Base-by-base conservation (phyloP, 2,797 vertebrate genomes). In the Menidia menidia region DNA sequence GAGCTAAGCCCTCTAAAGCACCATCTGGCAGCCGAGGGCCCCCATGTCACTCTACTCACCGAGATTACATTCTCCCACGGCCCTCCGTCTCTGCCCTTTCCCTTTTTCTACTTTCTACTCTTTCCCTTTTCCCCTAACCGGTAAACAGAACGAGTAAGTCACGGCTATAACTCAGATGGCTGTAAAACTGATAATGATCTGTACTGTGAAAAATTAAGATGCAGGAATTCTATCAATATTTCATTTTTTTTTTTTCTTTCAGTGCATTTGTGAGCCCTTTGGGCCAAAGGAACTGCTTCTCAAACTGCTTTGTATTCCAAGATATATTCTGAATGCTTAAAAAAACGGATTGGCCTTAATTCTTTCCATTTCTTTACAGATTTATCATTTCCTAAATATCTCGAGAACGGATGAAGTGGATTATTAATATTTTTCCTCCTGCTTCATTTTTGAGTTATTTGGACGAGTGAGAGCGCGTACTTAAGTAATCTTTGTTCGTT, bases 1-100 rank as follows among this genome's bases (percentile, higher is more conserved):
- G 30, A 62, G 82, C 85, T 87, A 85, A 92, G 89, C 82, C 75
- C 61, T 82, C 82, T 85, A 88, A 92, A 90, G 85, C 87, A 73
- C 90, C 93, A 92, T 92, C 92, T 93, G 89, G 84, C 83, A 79
- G 71, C 63, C 62, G 1, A 35, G 73, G 75, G 25, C 71, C 81
- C 74, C 77, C 32, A 83, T 84, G 87, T 86, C 87, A 83, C 83
- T 71, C 78, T 76, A 73, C 81, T 84, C 87, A 83, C 83, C 72
- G 78, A 91, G 87, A 92, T 90, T 88, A 88, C 83, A 76, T 74
- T 71, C 64, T 84, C 84, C 78, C 77, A 78, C 66, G 76, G 75
- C 78, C 75, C 69, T 71, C 70, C 18, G 16, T 83, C 72, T 53
- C 62, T 43, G 60, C 64, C 42, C 41, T 70, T 53, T 69, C 70